A percentile compares a stretch with the other conserved stretches of the same genome.
Evolutionary conservation across 92 coral and sea anemone genomes (phyloP).

Genomic region (Siderastrea siderea): DNA sequence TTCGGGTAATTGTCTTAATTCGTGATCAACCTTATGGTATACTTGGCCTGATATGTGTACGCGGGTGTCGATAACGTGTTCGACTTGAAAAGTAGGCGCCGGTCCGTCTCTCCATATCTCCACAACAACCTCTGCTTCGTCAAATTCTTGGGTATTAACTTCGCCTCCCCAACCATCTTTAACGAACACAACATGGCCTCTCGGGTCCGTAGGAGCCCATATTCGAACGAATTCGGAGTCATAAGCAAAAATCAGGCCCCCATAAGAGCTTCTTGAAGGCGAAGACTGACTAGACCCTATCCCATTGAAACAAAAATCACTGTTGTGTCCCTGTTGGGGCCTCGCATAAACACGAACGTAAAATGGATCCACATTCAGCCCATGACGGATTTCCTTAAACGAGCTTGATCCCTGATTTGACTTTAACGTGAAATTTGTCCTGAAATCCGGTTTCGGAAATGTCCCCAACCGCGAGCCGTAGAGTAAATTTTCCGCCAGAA

Average conservation of each 20-base stretch:
- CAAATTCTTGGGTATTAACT: slow-evolving; percentile 49
- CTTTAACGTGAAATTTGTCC: slow-evolving; percentile 76
- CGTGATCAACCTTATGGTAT: slow-evolving; percentile 76
- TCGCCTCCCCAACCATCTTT: slow-evolving; percentile 98
- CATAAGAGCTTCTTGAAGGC: slow-evolving; percentile 73
- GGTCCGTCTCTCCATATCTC: slow-evolving; percentile 94
- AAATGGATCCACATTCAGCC: slow-evolving; percentile 86
- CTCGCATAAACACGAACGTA: slow-evolving; percentile 96
- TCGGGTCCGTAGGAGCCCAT: slow-evolving; percentile 93
- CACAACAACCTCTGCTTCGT: slow-evolving; percentile 87
- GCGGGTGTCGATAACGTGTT: slow-evolving; percentile 71
- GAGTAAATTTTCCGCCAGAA: slow-evolving; percentile 43
- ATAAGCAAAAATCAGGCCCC: slow-evolving; percentile 95
- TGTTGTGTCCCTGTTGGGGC: slow-evolving; percentile 68
- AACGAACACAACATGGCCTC: slow-evolving; percentile 82
- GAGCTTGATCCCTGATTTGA: slow-evolving; percentile 87
- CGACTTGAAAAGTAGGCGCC: slow-evolving; percentile 88
- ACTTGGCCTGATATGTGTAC: slow-evolving; percentile 18
- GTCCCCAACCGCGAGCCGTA: slow-evolving; percentile 82
- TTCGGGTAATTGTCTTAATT: slow-evolving; percentile 89
- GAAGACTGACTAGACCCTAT: slow-evolving; percentile 93
- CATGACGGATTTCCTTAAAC: slow-evolving; percentile 90
- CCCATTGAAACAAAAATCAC: slow-evolving; percentile 88
- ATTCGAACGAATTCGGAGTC: slow-evolving; percentile 85
- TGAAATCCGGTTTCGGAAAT: slow-evolving; percentile 91